Evolutionary conservation across 2,888 invertebrate species (phyloP), one percentile per base, ranked within the genome.

Genomic region (Callyntrura sp.): DNA sequence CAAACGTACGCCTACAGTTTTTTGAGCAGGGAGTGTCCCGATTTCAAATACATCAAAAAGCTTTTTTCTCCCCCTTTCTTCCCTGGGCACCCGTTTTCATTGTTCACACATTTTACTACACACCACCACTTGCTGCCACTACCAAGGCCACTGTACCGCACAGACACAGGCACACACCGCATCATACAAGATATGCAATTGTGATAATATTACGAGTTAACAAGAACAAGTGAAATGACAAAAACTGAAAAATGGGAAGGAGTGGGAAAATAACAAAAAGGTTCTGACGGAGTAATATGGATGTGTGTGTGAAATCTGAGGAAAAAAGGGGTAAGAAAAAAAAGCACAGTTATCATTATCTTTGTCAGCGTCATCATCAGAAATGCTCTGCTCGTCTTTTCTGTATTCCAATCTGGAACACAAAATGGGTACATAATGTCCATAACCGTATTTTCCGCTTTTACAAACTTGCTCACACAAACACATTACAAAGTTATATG

Each of bases 371-470:
- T 85, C 85, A 85, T 78, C 73, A 48, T 48, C 73, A 45, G 11
- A 73, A 73, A 73, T 73, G 81, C 60, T 81, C 62, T 12, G 43
- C 81, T 81, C 48, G 60, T 81, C 81, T 60, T 48, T 35, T 70
- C 73, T 12, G 23, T 73, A 73, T 73, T 73, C 73, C 73, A 73
- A 81, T 81, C 45, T 73, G 45, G 86, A 62, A 45, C 78, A 79
- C 79, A 79, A 79, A 85, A 86, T 86, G 86, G 65, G 65, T 86
- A 55, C 79, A 68, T 86, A 86, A 85, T 81, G 79, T 65, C 55
- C 79, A 68, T 23, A 68, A 78, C 23, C 65, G 60, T 73, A 85
- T 85, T 85, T 81, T 85, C 76, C 60, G 48, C 28, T 68, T 23
- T 57, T 73, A 60, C 60, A 76, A 85, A 48, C 70, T 84, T 65